phyloP scores from a whole-genome alignment of 2,113 vertebrate genomes.

The Petrocephalus zakoni region DNA sequence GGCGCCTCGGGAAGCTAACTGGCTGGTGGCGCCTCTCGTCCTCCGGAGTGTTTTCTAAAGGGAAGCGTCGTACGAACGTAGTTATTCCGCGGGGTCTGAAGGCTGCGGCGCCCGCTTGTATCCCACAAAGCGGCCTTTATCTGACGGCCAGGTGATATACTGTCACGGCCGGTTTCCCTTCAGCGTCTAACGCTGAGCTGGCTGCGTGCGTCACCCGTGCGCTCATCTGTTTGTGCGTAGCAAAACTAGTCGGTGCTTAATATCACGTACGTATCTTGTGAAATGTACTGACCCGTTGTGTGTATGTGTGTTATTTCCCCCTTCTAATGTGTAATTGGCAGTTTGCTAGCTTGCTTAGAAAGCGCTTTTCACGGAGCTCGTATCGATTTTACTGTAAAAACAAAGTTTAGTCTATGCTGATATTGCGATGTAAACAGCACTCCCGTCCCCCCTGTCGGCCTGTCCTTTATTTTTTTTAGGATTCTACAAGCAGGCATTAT shows the following conservation, averaged over 20 bases:
- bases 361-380: not conserved
- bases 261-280: not conserved
- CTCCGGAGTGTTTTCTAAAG: not conserved
- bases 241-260: not conserved
- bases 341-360: not conserved
- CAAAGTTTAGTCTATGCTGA: not conserved
- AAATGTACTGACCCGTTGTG: not conserved
- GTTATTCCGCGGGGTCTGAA: not conserved
- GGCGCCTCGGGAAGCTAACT: not conserved
- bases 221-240: not conserved
- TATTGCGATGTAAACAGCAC: not conserved
- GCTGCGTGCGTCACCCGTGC: not conserved
- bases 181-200: not conserved
- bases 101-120: not conserved
- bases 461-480: not conserved
- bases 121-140: not conserved
- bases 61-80: not conserved
- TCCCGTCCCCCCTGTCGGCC: not conserved
- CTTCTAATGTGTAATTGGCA: not conserved
- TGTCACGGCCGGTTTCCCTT: not conserved
- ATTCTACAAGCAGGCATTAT: not conserved
- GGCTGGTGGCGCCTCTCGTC: not conserved
- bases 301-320: not conserved
- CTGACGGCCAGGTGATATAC: not conserved
- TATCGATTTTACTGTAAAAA: not conserved